Evolutionary conservation across 1,140 invertebrate genomes (phyloP).

Genomic region (Aphaenogaster ashmeadi): DNA sequence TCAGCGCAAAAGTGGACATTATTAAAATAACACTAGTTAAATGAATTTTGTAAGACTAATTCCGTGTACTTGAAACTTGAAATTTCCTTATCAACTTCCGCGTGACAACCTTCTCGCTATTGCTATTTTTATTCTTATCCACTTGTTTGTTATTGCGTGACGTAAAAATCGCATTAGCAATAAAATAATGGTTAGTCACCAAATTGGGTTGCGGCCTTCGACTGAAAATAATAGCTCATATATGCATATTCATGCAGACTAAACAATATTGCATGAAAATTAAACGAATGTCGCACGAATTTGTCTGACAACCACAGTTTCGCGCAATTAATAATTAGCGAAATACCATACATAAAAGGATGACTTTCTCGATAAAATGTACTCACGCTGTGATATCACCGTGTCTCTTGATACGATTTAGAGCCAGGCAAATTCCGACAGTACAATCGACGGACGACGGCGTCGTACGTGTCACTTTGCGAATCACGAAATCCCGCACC

Average conservation of each 20-base stretch:
- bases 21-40: background rate
- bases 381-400: background rate
- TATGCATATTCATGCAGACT: background rate
- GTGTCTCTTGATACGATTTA: background rate
- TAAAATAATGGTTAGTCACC: conserved; percentile 16
- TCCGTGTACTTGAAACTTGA: background rate
- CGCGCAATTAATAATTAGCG: background rate
- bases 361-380: background rate
- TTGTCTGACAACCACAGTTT: background rate
- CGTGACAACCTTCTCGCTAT: background rate
- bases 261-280: background rate
- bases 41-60: background rate
- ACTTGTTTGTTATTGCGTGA: background rate
- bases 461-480: background rate
- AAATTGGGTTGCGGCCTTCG: background rate
- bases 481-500: background rate
- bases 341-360: background rate
- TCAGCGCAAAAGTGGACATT: background rate
- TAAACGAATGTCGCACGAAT: background rate
- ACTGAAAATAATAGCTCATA: background rate
- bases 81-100: background rate
- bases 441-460: background rate
- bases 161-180: background rate
- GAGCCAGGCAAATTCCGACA: background rate
- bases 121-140: background rate